Conservation (phyloP, 2,797 vertebrate genomes). For the Garrulus glandarius region DNA sequence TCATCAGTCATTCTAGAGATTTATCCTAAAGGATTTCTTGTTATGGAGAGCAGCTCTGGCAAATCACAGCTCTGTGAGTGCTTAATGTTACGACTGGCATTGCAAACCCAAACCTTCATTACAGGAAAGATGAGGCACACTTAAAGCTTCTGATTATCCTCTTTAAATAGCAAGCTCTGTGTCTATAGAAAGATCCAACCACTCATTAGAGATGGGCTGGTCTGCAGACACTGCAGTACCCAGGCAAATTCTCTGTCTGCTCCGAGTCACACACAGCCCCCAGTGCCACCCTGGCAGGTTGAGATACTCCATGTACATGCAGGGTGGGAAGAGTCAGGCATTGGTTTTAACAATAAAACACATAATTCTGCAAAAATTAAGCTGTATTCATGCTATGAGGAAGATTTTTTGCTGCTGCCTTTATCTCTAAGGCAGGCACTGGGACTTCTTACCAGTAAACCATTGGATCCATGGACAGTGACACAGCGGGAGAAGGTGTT, state of each 20-base stretch:
- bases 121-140: background rate
- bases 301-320: background rate
- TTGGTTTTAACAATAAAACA: background rate
- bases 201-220: slow-evolving; percentile 13
- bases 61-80: background rate
- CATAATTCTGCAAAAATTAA: background rate
- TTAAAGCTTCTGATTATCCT: slow-evolving; percentile 28
- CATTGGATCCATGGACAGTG: slow-evolving; percentile 91
- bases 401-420: background rate
- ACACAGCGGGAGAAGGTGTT: slow-evolving; percentile 94
- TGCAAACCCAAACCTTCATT: background rate
- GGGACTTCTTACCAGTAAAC: slow-evolving; percentile 85
- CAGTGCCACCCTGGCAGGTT: background rate
- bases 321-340: background rate
- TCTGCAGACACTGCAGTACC: background rate
- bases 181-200: background rate
- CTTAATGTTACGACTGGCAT: background rate
- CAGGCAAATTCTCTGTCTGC: background rate
- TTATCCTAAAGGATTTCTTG: background rate
- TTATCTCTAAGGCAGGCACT: background rate
- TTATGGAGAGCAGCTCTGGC: background rate
- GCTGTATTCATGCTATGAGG: background rate
- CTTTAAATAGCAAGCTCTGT: slow-evolving; percentile 12
- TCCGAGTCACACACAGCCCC: background rate
- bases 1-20: background rate